Evolutionary conservation across 2,113 vertebrate genomes (phyloP).

Genomic region (Talpa occidentalis): DNA sequence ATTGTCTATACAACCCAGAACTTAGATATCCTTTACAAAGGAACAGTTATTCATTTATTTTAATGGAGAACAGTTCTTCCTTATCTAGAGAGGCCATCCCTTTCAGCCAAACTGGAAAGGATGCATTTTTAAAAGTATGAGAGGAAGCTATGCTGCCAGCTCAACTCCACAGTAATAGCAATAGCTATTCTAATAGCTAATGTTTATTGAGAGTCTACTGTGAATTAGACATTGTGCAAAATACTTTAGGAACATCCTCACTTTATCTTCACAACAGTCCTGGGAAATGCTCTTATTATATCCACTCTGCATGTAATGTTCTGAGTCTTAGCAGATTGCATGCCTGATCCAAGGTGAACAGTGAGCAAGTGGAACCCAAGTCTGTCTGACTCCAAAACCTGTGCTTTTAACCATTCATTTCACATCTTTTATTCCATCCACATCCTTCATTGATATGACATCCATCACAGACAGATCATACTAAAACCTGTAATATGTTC

Average conservation of each 20-base stretch:
- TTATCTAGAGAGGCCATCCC: background rate
- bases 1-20: background rate
- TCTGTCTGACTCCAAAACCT: background rate
- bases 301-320: background rate
- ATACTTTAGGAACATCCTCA: background rate
- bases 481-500: background rate
- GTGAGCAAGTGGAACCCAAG: background rate
- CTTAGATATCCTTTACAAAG: background rate
- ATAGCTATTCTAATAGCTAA: background rate
- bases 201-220: background rate
- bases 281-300: background rate
- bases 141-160: background rate
- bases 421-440: background rate
- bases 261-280: background rate
- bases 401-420: background rate
- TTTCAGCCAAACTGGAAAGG: background rate
- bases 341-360: background rate
- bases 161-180: background rate
- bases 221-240: background rate
- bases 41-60: background rate
- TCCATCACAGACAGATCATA: background rate
- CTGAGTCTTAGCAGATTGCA: background rate
- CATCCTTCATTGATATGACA: background rate
- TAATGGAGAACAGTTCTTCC: background rate
- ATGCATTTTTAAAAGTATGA: constrained; percentile 24